A percentile compares a stretch with the other conserved stretches of the same genome.
These are phyloP conservation scores for Willisornis vidua DNA, from an alignment of 2,113 vertebrate species.

Conservation along the genomic window DNA sequence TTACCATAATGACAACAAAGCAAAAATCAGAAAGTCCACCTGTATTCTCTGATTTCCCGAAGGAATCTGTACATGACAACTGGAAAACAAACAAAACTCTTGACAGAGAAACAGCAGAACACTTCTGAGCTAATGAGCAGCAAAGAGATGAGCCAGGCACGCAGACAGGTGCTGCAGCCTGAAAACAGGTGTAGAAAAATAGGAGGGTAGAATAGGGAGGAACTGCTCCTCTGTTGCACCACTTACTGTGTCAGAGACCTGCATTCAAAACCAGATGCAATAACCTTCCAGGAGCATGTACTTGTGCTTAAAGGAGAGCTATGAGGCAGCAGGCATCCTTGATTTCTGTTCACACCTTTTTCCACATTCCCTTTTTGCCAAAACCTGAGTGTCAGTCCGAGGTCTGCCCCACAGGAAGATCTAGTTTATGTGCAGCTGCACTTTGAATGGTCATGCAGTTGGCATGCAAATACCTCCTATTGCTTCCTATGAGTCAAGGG, in stretches of 20 bases:
- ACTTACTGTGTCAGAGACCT: background rate
- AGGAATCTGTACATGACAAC: background rate
- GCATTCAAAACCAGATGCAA: background rate
- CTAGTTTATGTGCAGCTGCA: background rate
- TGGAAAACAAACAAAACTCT: slow-evolving; percentile 16
- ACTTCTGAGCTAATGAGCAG: background rate
- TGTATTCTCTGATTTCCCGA: background rate
- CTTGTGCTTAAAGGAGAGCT: background rate
- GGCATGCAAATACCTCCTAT: background rate
- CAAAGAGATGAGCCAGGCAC: background rate
- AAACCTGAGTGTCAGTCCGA: background rate
- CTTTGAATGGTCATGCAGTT: background rate
- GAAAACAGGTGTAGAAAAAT: background rate
- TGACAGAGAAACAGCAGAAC: background rate
- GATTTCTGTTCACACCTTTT: background rate
- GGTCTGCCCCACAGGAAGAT: background rate
- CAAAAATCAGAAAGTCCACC: background rate
- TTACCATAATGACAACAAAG: background rate
- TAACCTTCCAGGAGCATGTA: background rate
- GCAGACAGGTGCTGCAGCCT: background rate
- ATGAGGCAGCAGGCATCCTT: background rate
- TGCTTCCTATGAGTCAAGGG: background rate
- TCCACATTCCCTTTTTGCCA: background rate
- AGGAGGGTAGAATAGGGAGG: background rate
- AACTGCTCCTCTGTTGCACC: background rate